These are phyloP conservation scores for Antheraea yamamai DNA, from an alignment of 2,888 invertebrate genomes.

Conservation along the genomic window DNA sequence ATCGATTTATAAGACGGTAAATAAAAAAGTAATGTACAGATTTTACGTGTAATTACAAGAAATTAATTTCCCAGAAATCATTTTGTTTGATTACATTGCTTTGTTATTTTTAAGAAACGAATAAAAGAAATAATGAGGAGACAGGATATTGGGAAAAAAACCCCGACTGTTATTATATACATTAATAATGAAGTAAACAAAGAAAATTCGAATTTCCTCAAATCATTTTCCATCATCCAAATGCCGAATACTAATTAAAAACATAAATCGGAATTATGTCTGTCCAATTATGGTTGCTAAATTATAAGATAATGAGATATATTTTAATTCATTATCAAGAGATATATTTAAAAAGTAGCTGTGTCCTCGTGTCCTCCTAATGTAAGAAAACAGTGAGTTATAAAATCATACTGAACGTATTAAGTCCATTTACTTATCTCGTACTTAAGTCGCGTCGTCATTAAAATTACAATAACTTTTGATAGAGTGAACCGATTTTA, in stretches of 20 bases:
- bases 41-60: background rate
- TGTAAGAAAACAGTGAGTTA: too few species aligned
- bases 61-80: background rate
- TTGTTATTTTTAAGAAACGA: background rate
- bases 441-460: too few species aligned
- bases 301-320: too few species aligned
- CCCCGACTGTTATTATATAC: background rate
- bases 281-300: background rate
- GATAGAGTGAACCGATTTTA: too few species aligned
- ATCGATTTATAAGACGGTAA: too few species aligned
- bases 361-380: too few species aligned
- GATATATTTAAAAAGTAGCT: too few species aligned
- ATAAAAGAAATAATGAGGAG: background rate
- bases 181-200: background rate
- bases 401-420: too few species aligned
- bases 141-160: background rate
- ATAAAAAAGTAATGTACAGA: background rate
- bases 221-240: background rate
- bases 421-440: too few species aligned
- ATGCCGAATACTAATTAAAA: background rate
- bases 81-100: background rate
- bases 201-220: background rate
- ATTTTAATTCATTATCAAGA: too few species aligned
- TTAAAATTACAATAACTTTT: too few species aligned
- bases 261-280: background rate